Base-by-base conservation (phyloP, 2,888 invertebrate species). In the Pammene aurita region DNA sequence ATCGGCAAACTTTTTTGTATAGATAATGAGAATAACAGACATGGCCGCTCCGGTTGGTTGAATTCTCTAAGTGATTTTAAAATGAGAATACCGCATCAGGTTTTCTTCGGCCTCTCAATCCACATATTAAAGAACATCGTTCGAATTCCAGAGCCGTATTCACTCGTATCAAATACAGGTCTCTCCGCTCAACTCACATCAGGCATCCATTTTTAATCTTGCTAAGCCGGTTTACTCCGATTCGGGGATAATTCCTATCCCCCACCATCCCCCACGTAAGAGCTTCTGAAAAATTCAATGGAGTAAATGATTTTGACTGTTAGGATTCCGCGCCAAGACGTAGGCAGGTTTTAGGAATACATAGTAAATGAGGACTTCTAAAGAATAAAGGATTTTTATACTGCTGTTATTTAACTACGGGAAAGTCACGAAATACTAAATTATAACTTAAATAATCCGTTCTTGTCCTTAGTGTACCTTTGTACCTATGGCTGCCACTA, bases 251-350 rank as follows among this genome's bases (percentile, higher is more conserved):
- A 66, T 66, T 56, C 56, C 34, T 1, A 38, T 11, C 7, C 11
- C 57, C 55, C n/a, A 5, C n/a, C 18, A 10, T 10, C 64, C 55
- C 26, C 41, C 63, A 46, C 63, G 63, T 68, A 68, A 68, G 52
- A 68, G 68, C 63, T 26, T 26, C 68, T 68, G 63, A 63, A 64
- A 58, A 68, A 68, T 68, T 68, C 63, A 68, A 68, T 68, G 52
- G 44, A 58, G 38, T 68, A 57, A 67, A 67, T 68, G 63, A 68
- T 52, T 68, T 63, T 58, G 63, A 68, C 56, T 58, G 63, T 64
- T 58, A 16, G 68, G 46, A 44, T 46, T 68, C 57, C 26, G 18
- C 7, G 38, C 13, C 16, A 35, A 14, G n/a, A 14, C 34, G 60
- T 2, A 16, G 34, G 26, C 5, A 42, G 44, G 14, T 16, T 10